These are phyloP conservation scores for Henicopernis longicauda DNA, from an alignment of 2,113 vertebrate genomes.

Conservation along the genomic window DNA sequence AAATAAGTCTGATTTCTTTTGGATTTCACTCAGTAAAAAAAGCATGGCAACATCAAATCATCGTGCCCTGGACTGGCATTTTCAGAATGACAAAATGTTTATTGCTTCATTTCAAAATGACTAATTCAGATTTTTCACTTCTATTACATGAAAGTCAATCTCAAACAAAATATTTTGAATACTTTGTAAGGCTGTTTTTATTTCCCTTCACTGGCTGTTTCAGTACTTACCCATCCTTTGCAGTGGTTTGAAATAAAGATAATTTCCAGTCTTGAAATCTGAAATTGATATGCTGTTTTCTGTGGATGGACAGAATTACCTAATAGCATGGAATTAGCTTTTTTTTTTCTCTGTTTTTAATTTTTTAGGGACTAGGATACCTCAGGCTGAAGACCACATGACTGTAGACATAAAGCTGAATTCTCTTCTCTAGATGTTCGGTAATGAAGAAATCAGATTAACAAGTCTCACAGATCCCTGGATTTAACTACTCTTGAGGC, in stretches of 20 bases:
- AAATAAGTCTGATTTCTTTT: neutral
- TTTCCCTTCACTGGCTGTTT: neutral
- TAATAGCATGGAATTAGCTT: neutral
- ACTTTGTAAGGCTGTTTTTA: neutral
- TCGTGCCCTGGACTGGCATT: fast-evolving
- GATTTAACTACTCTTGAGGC: neutral
- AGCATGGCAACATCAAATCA: neutral
- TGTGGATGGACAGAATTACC: neutral
- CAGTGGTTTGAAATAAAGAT: neutral
- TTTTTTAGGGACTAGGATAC: neutral
- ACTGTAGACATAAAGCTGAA: neutral
- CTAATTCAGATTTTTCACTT: neutral
- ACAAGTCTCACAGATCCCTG: neutral
- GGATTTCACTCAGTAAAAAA: neutral
- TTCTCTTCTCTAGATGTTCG: neutral
- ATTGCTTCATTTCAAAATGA: neutral
- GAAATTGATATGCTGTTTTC: neutral
- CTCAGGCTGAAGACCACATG: neutral
- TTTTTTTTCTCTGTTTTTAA: neutral
- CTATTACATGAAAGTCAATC: neutral
- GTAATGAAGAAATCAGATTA: neutral
- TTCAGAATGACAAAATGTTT: neutral
- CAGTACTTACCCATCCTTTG: neutral
- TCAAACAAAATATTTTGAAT: neutral
- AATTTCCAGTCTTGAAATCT: neutral